Conservation (phyloP, 2,888 invertebrate species). For the Tyria jacobaeae region DNA sequence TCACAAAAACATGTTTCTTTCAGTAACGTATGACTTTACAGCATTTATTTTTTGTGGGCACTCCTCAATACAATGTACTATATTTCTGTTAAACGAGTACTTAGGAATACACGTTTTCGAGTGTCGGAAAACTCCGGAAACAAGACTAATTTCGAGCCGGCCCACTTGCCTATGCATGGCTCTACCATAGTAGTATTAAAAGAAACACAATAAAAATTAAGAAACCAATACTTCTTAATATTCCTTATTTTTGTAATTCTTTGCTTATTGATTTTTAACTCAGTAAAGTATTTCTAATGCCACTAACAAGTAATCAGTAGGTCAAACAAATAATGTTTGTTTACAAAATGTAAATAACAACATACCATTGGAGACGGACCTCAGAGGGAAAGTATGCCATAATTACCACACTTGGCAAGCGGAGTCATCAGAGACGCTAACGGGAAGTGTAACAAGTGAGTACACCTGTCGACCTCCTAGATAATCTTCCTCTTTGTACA, state of each 20-base stretch:
- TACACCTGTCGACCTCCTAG: conserved; percentile 12
- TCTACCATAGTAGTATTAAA: too few relatives aligned
- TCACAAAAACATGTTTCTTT: too few relatives aligned
- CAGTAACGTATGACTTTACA: too few relatives aligned
- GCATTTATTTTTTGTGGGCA: too few relatives aligned
- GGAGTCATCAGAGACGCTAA: conserved; percentile 9
- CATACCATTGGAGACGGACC: conserved; percentile 15
- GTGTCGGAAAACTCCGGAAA: too few relatives aligned
- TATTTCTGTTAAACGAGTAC: too few relatives aligned
- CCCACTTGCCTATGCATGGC: too few relatives aligned
- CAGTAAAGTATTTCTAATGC: neutral
- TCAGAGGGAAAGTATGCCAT: conserved; percentile 29
- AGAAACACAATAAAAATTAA: neutral
- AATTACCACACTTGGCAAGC: conserved; percentile 27
- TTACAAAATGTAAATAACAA: conserved; percentile 22
- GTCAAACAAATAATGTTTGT: conserved; percentile 16
- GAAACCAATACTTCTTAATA: neutral
- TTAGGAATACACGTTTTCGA: too few relatives aligned
- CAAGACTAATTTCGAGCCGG: too few relatives aligned
- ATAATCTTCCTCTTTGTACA: conserved; percentile 1
- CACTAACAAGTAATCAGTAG: conserved; percentile 8
- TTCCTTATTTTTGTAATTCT: neutral
- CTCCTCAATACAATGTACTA: too few relatives aligned
- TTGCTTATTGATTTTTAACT: neutral
- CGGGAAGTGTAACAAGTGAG: conserved; percentile 20